Evolutionary conservation across 2,888 invertebrate species (phyloP).

Genomic region (Liopterus haemorrhoidalis): DNA sequence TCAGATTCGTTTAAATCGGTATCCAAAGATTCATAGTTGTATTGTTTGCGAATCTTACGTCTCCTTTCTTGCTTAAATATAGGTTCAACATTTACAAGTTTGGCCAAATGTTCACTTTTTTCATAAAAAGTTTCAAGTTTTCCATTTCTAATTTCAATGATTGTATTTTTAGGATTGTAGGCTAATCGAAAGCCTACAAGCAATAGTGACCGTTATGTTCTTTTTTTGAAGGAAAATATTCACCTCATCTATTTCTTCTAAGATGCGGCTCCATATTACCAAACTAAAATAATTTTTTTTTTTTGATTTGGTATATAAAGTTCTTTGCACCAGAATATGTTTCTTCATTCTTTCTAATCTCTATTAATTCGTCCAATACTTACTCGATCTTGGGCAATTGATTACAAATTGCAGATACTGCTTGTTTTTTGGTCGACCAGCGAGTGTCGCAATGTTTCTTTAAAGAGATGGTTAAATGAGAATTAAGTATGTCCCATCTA

Average conservation of each 20-base stretch:
- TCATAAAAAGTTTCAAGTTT: no score
- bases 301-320: neutral
- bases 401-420: constrained; percentile 1
- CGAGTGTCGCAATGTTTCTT: constrained; percentile 12
- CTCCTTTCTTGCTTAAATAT: no score
- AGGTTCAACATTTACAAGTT: no score
- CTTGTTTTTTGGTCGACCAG: constrained; percentile 1
- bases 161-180: no score
- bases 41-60: no score
- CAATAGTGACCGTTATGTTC: constrained; percentile 2
- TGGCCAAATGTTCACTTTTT: no score
- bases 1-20: no score
- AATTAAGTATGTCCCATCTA: constrained; percentile 13
- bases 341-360: neutral
- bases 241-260: constrained; percentile 1
- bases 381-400: neutral
- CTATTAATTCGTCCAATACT: neutral
- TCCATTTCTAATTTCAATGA: no score
- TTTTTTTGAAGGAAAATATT: no score
- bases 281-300: neutral
- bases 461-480: constrained; percentile 13
- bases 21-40: no score
- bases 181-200: no score
- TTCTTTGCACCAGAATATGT: constrained; percentile 1
- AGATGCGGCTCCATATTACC: constrained; percentile 1